These are phyloP conservation scores for Nothura maculosa DNA, from an alignment of 2,797 vertebrate genomes.

Conservation along the genomic window DNA sequence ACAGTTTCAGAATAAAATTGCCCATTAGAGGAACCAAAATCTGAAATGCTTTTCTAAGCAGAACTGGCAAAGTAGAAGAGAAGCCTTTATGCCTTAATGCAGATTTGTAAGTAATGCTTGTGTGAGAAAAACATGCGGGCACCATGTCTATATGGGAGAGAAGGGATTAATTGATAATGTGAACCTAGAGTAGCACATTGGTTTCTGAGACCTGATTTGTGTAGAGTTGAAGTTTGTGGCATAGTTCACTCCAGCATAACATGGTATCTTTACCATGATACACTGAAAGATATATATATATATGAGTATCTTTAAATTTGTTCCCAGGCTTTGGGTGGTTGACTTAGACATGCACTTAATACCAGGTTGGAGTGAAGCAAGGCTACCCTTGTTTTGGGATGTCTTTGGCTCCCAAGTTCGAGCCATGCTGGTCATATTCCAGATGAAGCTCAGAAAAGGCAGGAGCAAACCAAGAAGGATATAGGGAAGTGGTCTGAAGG, in stretches of 20 bases:
- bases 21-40: fast-evolving
- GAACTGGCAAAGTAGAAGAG: not conserved
- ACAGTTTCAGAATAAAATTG: not conserved
- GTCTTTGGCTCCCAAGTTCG: not conserved
- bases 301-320: not conserved
- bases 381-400: not conserved
- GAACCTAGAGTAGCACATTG: not conserved
- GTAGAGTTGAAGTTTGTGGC: not conserved
- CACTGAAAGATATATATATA: too few species aligned
- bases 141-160: too few species aligned
- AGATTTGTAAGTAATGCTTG: not conserved
- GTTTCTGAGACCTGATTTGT: not conserved
- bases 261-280: too few species aligned
- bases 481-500: not conserved
- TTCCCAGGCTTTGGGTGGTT: too few species aligned
- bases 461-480: not conserved
- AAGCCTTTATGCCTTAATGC: not conserved
- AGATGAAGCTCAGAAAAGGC: not conserved
- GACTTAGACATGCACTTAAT: not conserved
- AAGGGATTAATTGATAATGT: not conserved
- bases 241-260: not conserved
- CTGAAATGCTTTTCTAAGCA: not conserved
- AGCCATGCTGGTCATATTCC: not conserved
- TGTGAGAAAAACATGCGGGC: not conserved
- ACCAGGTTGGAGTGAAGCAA: not conserved